Conservation (phyloP, 2,113 vertebrate species). For the Oncorhynchus tshawytscha region DNA sequence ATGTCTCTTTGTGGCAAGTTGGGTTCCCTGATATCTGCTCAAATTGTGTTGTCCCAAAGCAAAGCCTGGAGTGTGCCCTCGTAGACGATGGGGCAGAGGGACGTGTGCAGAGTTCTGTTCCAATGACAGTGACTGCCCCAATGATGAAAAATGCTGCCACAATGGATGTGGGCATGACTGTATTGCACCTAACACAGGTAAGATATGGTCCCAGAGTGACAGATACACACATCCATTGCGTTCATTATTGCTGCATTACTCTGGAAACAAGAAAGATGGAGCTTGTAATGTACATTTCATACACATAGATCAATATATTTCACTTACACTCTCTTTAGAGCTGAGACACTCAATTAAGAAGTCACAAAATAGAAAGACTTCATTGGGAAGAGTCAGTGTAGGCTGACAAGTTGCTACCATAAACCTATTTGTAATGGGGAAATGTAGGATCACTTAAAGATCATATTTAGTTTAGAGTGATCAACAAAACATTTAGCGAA, state of each 20-base stretch:
- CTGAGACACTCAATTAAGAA: no score
- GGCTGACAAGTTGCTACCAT: no score
- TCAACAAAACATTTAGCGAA: no score
- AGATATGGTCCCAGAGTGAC: not conserved
- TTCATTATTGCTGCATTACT: not conserved
- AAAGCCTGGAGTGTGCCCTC: constrained; percentile 49
- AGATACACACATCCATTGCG: not conserved
- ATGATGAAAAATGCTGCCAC: constrained; percentile 70
- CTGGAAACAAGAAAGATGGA: no score
- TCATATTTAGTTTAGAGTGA: no score
- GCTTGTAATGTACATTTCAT: no score
- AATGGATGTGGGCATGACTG: constrained; percentile 68
- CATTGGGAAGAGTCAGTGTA: no score
- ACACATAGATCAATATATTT: no score
- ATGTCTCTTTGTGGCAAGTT: not conserved
- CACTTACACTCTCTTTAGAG: no score
- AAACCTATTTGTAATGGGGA: no score
- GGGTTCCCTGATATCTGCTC: not conserved
- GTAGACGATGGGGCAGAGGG: constrained; percentile 43
- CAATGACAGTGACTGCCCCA: constrained; percentile 66
- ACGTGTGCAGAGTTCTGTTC: constrained; percentile 67
- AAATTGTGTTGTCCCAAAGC: constrained; percentile 39
- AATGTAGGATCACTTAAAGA: no score
- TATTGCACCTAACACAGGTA: constrained; percentile 66
- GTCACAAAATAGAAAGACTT: no score